Percentiles rank a stretch among this genome's conserved stretches.
Evolutionary conservation across 2,113 vertebrate species (phyloP).

Genomic region (Nibea coibor): DNA sequence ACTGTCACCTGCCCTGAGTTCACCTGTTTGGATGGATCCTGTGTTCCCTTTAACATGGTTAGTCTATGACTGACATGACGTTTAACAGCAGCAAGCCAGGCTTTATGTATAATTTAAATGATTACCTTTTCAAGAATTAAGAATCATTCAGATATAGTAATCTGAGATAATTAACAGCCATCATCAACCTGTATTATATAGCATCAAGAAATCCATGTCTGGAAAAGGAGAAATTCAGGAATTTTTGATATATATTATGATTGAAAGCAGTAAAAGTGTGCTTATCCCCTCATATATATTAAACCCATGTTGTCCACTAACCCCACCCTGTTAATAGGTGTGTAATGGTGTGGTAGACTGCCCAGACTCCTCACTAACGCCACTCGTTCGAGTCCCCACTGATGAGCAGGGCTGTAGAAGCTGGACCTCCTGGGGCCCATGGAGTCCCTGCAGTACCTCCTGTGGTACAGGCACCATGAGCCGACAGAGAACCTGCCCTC

Average conservation of each 20-base stretch:
- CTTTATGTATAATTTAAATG: background rate
- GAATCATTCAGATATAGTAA: background rate
- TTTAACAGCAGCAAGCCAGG: background rate
- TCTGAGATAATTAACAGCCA: background rate
- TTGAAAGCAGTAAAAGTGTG: background rate
- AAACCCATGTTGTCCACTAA: background rate
- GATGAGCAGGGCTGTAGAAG: slow-evolving; percentile 85
- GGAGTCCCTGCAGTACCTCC: slow-evolving; percentile 86
- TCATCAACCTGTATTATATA: background rate
- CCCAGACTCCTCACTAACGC: slow-evolving; percentile 24
- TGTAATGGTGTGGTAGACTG: slow-evolving; percentile 89
- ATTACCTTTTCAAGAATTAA: background rate
- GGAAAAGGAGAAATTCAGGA: background rate
- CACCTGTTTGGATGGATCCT: slow-evolving; percentile 84
- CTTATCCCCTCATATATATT: background rate
- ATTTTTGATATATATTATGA: background rate
- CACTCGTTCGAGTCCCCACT: slow-evolving; percentile 31
- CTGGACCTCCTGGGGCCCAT: slow-evolving; percentile 88
- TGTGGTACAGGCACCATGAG: slow-evolving; percentile 85
- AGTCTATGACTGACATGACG: background rate
- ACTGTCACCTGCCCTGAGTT: slow-evolving; percentile 84
- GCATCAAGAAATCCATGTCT: background rate
- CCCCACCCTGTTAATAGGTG: slow-evolving; percentile 76
- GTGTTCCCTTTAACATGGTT: slow-evolving; percentile 84
- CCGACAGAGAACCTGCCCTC: slow-evolving; percentile 80